Evolutionary conservation across 2,113 vertebrate species (phyloP).

Genomic region (Protomyctophum bolini): DNA sequence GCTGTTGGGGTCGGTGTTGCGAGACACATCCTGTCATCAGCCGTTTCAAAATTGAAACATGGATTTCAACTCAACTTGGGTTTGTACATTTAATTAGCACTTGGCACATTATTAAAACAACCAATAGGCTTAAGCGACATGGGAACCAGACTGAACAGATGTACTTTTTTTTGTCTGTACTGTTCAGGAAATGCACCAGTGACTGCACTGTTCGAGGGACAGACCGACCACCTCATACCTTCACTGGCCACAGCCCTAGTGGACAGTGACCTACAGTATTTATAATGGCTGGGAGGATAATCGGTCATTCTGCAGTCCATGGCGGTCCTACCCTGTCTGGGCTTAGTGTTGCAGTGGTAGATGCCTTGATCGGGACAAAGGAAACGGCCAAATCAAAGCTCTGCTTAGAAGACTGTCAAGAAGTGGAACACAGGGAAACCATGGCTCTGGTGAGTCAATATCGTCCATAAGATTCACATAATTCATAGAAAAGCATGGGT

Average conservation of each 20-base stretch:
- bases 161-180: constrained; percentile 1
- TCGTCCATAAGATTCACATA: not conserved
- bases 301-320: no score
- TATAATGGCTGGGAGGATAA: no score
- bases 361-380: not conserved
- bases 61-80: constrained; percentile 24
- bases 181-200: no score
- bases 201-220: not conserved
- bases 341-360: no score
- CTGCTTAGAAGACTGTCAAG: constrained; percentile 14
- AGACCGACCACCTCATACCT: constrained; percentile 10
- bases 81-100: constrained; percentile 15
- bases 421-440: constrained; percentile 11
- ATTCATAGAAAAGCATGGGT: not conserved
- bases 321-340: no score
- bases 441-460: constrained; percentile 9
- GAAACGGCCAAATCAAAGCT: constrained; percentile 16
- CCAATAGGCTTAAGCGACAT: constrained; percentile 9
- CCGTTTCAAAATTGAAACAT: constrained; percentile 4
- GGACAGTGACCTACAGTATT: no score
- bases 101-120: constrained; percentile 1
- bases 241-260: not conserved
- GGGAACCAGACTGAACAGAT: not conserved
- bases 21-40: constrained; percentile 19
- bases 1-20: constrained; percentile 18